Percentiles rank a stretch among this genome's conserved stretches.
Evolutionary conservation across 2,888 invertebrate species (phyloP).

Genomic region (Hydriomena furcata): DNA sequence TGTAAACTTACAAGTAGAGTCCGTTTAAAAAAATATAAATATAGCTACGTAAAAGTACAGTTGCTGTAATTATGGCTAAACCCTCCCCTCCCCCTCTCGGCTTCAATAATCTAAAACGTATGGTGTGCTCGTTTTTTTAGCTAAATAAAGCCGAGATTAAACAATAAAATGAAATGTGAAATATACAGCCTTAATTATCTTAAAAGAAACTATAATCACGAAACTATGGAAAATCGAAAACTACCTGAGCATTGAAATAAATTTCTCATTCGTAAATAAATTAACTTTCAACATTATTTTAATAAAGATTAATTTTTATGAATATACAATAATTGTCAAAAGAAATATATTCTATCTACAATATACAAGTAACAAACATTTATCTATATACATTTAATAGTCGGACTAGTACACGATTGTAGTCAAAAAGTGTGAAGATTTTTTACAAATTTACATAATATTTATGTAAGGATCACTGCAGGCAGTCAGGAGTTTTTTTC

Average conservation of each 20-base stretch:
- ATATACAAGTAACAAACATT: conserved; percentile 83
- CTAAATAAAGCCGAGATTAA: conserved; percentile 22
- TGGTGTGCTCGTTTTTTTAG: too few species aligned
- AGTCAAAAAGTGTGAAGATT: conserved; percentile 65
- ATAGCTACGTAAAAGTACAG: conserved; percentile 75
- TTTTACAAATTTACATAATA: conserved; percentile 68
- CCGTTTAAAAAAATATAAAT: conserved; percentile 79
- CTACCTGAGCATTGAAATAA: conserved; percentile 71
- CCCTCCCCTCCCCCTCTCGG: too few species aligned
- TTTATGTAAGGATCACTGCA: conserved; percentile 54
- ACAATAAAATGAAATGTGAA: conserved; percentile 54
- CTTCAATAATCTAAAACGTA: background rate
- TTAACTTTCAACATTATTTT: conserved; percentile 66
- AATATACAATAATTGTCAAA: conserved; percentile 79
- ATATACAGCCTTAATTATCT: conserved; percentile 63
- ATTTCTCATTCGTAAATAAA: conserved; percentile 70
- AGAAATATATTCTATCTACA: conserved; percentile 82
- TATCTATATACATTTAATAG: conserved; percentile 81
- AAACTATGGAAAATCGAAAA: conserved; percentile 55
- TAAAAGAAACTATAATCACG: conserved; percentile 53
- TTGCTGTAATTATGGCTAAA: conserved; percentile 67
- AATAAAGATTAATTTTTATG: conserved; percentile 68
- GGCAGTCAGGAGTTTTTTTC: conserved; percentile 48
- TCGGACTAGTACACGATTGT: conserved; percentile 80
- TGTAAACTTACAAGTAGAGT: conserved; percentile 78